Percentiles rank a stretch among this genome's conserved stretches.
Conservation (phyloP, 1,140 invertebrate species). For the Oncopeltus fasciatus region DNA sequence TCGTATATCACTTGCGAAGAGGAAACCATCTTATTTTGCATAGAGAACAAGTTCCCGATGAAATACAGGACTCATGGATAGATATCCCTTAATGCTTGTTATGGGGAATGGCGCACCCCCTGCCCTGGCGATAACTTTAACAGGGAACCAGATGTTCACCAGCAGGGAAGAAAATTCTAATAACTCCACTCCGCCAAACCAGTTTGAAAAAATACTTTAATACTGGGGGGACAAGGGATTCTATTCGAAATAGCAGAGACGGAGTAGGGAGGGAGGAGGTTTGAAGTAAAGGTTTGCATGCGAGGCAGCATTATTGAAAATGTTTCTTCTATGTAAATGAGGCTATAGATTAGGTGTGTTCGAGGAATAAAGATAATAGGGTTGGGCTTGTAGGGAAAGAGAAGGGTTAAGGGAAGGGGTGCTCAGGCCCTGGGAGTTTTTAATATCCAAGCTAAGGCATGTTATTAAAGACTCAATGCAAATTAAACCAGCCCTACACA, state of each 20-base stretch:
- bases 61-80: too few species aligned
- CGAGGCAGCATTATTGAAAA: constrained; percentile 19
- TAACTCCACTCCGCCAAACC: too few species aligned
- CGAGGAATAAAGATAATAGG: constrained; percentile 19
- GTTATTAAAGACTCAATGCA: constrained; percentile 19
- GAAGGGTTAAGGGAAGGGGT: constrained; percentile 1
- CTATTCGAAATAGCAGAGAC: not conserved
- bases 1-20: too few species aligned
- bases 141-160: too few species aligned
- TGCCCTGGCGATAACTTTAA: too few species aligned
- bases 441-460: constrained; percentile 17
- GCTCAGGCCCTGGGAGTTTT: constrained; percentile 5
- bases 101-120: too few species aligned
- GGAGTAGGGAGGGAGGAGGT: not conserved
- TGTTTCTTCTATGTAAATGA: constrained; percentile 19
- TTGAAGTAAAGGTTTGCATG: not conserved
- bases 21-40: too few species aligned
- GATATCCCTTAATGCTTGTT: too few species aligned
- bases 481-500: constrained; percentile 13
- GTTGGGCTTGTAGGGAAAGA: constrained; percentile 1
- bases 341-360: constrained; percentile 19
- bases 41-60: too few species aligned
- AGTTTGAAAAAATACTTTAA: not conserved
- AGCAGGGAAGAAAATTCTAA: too few species aligned
- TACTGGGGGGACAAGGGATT: not conserved